Evolutionary conservation across 2,797 vertebrate species (phyloP), one percentile per base, ranked within the genome.

Genomic region (Gymnocypris eckloni): DNA sequence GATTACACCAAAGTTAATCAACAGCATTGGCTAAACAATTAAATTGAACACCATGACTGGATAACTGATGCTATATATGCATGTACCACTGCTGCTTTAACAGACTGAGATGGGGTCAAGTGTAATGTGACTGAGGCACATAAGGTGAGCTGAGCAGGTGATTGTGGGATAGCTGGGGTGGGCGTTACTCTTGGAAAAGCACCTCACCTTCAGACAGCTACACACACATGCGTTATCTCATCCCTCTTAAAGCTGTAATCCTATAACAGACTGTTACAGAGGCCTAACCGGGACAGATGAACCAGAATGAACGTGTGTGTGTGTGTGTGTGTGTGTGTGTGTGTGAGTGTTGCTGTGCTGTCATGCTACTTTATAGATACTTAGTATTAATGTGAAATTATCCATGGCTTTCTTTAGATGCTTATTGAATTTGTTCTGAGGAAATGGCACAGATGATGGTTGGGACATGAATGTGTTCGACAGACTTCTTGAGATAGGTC

Each of bases 211-310:
- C 73, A 84, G 73, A 78, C 82, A 84, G 61, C 45, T 84, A 77
- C 64, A 84, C 73, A 76, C 6, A 82, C 39, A 80, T 2, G 1
- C 9, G 16, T 48, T 48, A 73, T 61, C 82, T 77, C 59, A 84
- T 77, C 83, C 83, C 83, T 70, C 50, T 33, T 78, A 84, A 84
- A 78, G n/a, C 64, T 70, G 39, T 84, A 84, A 84, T 84, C 83
- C 75, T 78, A 69, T 84, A 77, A 84, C 59, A 77, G 80, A 82
- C 77, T 54, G 72, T 69, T 67, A 75, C 16, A 78, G 75, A 79
- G 50, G 75, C 66, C 77, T 67, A 54, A 66, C 59, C 41, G 45
- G 64, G 73, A 84, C 73, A 78, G 33, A 77, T 77, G 73, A 73
- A 73, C 15, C n/a, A 16, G 11, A 81, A 39, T 52, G 43, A 6